These are phyloP conservation scores for Drosophila tropicalis DNA, from an alignment of 1,140 invertebrate genomes.

Conservation along the genomic window DNA sequence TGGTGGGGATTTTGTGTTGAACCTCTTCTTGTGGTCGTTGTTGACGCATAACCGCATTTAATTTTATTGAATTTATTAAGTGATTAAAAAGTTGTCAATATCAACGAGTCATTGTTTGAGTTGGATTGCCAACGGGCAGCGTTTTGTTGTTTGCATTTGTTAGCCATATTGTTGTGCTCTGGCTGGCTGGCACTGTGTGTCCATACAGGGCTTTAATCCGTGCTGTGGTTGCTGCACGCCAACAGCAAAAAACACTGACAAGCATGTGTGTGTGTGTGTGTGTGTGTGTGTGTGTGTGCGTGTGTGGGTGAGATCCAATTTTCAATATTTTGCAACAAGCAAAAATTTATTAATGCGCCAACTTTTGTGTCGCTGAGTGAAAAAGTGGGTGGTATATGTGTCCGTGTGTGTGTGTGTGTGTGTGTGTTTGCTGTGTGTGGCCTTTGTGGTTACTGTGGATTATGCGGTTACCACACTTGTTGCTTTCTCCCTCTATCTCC, in stretches of 20 bases:
- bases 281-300: neutral
- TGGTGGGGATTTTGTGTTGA: neutral
- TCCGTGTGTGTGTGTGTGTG: conserved; percentile 1
- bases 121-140: conserved; percentile 18
- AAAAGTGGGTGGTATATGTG: neutral
- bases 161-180: conserved; percentile 60
- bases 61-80: conserved; percentile 83
- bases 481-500: conserved; percentile 29
- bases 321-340: conserved; percentile 72
- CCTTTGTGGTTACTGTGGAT: conserved; percentile 75
- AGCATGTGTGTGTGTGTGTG: neutral
- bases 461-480: conserved; percentile 76
- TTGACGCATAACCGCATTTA: conserved; percentile 81
- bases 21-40: conserved; percentile 38
- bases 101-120: conserved; percentile 63
- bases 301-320: conserved; percentile 61
- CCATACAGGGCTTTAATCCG: conserved; percentile 75
- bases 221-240: conserved; percentile 58
- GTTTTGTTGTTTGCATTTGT: conserved; percentile 61
- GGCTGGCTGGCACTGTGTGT: conserved; percentile 14
- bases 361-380: conserved; percentile 21
- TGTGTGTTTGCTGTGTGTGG: conserved; percentile 44
- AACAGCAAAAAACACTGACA: conserved; percentile 3
- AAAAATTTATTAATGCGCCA: conserved; percentile 73
- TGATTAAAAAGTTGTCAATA: conserved; percentile 83